These are phyloP conservation scores for Phalangium opilio DNA, from an alignment of 2,888 invertebrate genomes.

Conservation along the genomic window DNA sequence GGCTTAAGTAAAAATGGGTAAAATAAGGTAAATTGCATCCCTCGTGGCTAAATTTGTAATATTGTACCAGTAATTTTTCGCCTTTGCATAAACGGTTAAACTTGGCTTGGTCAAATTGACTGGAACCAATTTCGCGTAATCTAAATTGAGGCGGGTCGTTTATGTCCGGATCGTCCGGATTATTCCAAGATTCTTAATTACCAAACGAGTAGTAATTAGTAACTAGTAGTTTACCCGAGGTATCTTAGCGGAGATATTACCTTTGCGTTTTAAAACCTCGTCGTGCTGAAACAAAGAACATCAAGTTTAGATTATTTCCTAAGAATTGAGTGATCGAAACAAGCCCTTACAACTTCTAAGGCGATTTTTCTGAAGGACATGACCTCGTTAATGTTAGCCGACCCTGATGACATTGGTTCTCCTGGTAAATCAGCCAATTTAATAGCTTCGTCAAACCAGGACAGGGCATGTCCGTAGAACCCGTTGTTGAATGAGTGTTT, in stretches of 20 bases:
- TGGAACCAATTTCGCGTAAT: no score
- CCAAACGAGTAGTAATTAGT: no score
- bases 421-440: conserved; percentile 23
- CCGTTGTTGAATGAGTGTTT: conserved; percentile 29
- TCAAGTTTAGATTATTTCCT: neutral
- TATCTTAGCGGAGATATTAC: no score
- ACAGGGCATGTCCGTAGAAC: conserved; percentile 27
- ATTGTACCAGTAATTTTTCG: conserved; percentile 24
- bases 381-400: conserved; percentile 23
- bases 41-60: neutral
- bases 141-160: no score
- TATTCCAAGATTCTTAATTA: no score
- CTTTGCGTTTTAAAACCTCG: conserved; percentile 7
- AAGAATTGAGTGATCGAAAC: neutral
- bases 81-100: conserved; percentile 28
- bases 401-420: conserved; percentile 23
- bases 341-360: conserved; percentile 27
- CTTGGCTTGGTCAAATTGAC: conserved; percentile 4
- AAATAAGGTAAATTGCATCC: neutral
- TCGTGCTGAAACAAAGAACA: conserved; percentile 10
- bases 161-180: no score
- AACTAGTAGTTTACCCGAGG: no score
- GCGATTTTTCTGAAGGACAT: conserved; percentile 26
- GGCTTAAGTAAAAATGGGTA: no score
- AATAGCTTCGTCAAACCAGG: conserved; percentile 30